Percentiles rank a stretch among this genome's conserved stretches.
phyloP scores from a whole-genome alignment of 2,113 vertebrate genomes.

The Alethe castanea region DNA sequence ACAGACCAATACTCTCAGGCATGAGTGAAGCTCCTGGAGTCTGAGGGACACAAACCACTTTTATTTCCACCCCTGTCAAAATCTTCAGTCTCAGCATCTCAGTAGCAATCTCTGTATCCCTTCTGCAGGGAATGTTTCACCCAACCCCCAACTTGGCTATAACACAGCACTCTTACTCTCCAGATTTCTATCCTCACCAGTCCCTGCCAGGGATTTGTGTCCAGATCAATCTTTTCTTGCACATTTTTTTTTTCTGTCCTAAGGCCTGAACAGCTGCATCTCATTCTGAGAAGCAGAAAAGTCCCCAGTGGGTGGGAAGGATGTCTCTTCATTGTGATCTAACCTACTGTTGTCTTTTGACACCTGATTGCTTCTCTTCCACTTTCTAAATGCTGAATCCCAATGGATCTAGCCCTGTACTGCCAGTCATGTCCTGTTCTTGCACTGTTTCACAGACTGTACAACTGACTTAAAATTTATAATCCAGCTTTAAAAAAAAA shows the following conservation, averaged over 20 bases:
- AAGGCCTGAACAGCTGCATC: slow-evolving; percentile 23
- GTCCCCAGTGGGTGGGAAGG: not conserved
- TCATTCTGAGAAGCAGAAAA: slow-evolving; percentile 10
- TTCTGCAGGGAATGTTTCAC: not conserved
- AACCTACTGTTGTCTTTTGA: slow-evolving; percentile 19
- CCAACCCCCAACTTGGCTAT: not conserved
- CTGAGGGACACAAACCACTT: not conserved
- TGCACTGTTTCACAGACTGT: not conserved
- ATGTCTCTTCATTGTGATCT: not conserved
- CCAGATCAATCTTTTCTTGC: not conserved
- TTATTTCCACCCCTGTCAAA: not conserved
- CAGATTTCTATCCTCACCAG: slow-evolving; percentile 14
- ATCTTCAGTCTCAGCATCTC: not conserved
- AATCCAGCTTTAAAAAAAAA: not conserved
- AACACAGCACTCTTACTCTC: not conserved
- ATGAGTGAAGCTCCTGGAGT: not conserved
- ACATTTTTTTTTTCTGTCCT: not conserved
- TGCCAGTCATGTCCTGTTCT: not conserved
- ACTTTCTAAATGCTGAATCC: not conserved
- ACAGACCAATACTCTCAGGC: not conserved
- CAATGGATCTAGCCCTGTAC: not conserved
- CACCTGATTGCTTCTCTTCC: not conserved
- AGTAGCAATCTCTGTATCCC: not conserved
- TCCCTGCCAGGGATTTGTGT: slow-evolving; percentile 1
- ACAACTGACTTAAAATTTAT: not conserved